Conservation (phyloP, 2,113 vertebrate genomes). For the Recurvirostra avosetta region DNA sequence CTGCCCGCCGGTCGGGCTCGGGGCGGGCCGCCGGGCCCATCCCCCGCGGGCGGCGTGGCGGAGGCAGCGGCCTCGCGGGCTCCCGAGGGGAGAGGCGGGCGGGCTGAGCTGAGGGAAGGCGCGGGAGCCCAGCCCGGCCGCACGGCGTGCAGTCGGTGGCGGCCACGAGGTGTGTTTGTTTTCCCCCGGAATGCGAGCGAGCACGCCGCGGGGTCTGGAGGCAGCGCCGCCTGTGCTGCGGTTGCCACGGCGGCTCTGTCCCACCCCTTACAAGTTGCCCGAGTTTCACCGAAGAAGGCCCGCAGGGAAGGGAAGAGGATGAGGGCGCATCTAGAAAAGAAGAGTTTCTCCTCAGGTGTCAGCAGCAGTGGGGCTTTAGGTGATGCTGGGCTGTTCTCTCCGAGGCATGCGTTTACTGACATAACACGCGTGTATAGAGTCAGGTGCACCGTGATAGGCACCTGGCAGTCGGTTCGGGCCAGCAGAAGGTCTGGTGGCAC, state of each 20-base stretch:
- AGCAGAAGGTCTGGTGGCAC: neutral
- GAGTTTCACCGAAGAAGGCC: neutral
- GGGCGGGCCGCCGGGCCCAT: neutral
- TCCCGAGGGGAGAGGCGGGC: neutral
- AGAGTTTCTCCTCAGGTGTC: neutral
- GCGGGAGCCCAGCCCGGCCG: neutral
- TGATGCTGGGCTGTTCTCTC: neutral
- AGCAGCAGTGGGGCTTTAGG: fast-evolving
- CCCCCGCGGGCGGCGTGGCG: neutral
- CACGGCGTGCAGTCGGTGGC: too few relatives aligned
- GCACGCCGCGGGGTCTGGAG: neutral
- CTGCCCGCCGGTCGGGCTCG: neutral
- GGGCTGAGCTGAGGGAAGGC: neutral
- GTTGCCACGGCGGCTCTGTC: neutral
- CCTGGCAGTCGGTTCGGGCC: neutral
- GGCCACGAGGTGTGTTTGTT: fast-evolving
- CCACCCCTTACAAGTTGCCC: fast-evolving
- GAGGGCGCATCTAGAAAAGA: neutral
- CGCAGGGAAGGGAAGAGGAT: too few relatives aligned
- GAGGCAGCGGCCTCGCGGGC: neutral
- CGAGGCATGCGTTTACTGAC: neutral
- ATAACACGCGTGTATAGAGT: fast-evolving
- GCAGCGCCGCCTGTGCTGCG: too few relatives aligned
- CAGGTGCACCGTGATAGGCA: fast-evolving
- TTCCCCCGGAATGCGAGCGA: fast-evolving